Conservation (phyloP, 2,797 vertebrate species). For the Aselliscus stoliczkanus region DNA sequence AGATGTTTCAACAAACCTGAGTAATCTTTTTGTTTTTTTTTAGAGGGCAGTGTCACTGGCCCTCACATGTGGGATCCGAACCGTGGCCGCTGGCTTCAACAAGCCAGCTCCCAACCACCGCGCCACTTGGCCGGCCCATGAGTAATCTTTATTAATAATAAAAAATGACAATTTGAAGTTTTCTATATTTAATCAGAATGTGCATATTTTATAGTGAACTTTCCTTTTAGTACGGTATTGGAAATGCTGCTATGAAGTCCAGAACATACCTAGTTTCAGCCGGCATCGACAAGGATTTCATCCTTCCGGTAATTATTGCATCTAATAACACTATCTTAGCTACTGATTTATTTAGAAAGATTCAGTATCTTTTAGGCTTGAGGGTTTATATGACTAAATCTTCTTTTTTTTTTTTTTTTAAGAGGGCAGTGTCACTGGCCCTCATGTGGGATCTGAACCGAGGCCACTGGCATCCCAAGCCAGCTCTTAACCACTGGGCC, state of each 20-base stretch:
- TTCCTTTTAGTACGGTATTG: neutral
- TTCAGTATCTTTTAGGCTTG: neutral
- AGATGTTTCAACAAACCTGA: neutral
- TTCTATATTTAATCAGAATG: neutral
- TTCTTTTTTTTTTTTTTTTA: slow-evolving; percentile 10
- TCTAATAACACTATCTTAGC: neutral
- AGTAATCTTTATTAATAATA: neutral
- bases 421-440: too few relatives aligned
- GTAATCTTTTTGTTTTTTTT: too few relatives aligned
- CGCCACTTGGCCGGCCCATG: too few relatives aligned
- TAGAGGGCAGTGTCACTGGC: too few relatives aligned
- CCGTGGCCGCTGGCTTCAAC: too few relatives aligned
- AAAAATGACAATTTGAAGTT: neutral
- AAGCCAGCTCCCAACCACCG: too few relatives aligned
- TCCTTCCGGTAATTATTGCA: neutral
- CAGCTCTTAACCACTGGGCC: too few relatives aligned
- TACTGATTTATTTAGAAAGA: neutral
- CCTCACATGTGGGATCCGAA: too few relatives aligned
- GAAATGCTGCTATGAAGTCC: neutral
- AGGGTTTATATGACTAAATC: neutral
- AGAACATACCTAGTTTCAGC: neutral
- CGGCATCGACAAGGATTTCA: neutral
- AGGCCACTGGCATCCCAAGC: too few relatives aligned
- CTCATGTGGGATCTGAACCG: too few relatives aligned
- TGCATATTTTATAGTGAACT: neutral